Base-by-base conservation (phyloP, 2,888 invertebrate species). In the Chydorus sphaericus region DNA sequence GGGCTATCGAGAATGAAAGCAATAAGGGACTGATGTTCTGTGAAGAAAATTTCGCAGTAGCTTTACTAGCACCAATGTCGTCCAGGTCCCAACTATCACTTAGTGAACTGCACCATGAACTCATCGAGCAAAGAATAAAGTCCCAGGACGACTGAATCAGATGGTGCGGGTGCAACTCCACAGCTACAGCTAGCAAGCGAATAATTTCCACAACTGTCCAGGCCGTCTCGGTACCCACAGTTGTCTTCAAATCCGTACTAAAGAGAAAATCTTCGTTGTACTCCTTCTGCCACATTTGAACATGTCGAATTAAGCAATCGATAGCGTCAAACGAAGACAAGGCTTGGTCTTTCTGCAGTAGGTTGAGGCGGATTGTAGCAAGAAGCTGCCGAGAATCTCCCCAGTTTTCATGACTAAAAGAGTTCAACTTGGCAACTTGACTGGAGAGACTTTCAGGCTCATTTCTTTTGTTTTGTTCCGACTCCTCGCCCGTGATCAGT, bases 51-150 rank as follows among this genome's bases (percentile, higher is more conserved):
- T 14, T 23, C 3, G 14, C 31, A 10, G 50, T 16, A n/a, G n/a
- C n/a, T n/a, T n/a, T n/a, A n/a, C n/a, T n/a, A n/a, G n/a, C n/a
- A n/a, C n/a, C n/a, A 50, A 50, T 6, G n/a, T n/a, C n/a, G n/a
- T 39, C 30, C n/a, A 31, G 18, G 11, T 63, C 62, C 18, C 56
- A 55, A 26, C 58, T 56, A 18, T 60, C 57, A 66, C 68, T 64
- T 62, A 79, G 62, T 61, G 76, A 75, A 66, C 76, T 66, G 39
- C 80, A 71, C 79, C 87, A 81, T 16, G 81, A 78, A 58, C 80
- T 79, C 30, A 85, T 69, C 55, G 80, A 76, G 66, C 88, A 79
- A 61, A 82, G 74, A 61, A 79, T 71, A 65, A 82, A 80, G 72
- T 88, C 88, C 86, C 88, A 87, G 62, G 80, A 76, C 60, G 73